Base-by-base conservation (phyloP, 2,888 invertebrate species). In the Mellilla xanthometata region DNA sequence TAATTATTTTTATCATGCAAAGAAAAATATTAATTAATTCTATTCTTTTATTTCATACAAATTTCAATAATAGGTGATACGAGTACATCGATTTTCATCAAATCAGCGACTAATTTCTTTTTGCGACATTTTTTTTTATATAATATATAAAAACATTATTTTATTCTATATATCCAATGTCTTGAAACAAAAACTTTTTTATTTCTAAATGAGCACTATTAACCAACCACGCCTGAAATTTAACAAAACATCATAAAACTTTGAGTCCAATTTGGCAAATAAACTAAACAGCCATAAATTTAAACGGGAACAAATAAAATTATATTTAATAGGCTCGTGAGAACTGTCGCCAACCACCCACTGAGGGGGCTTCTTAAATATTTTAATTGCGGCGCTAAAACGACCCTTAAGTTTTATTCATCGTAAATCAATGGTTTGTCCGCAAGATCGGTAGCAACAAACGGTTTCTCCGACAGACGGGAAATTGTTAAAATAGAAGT, bases 291-390 rank as follows among this genome's bases (percentile, higher is more conserved):
- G 38, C 59, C 64, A 77, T 75, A 77, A 80, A 81, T 73, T 64
- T 52, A 57, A 49, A 68, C 58, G 69, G 75, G 84, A 85, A 81
- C 76, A 80, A 85, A 84, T 82, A 83, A 82, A 88, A 88, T 86
- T 78, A 86, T 84, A 75, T 83, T 84, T 89, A 88, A 89, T 88
- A 83, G 86, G 71, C 73, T 83, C 78, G 89, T 88, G 87, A 87
- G 87, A 89, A 88, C 78, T 87, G 89, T 89, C 87, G 82, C 78
- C 78, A 73, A 80, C 88, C 88, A 87, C 88, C 89, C 87, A 88
- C 88, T 82, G 88, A 51, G 88, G 68, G 68, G 65, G 68, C 77
- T 81, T 78, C 78, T 86, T 81, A 85, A 81, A 82, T 81, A 87
- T 88, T 89, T 88, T 89, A 88, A 89, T 87, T 88, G 84, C 73